Evolutionary conservation across 1,140 invertebrate species (phyloP), one percentile per base, ranked within the genome.

Genomic region (Papilio helenus): DNA sequence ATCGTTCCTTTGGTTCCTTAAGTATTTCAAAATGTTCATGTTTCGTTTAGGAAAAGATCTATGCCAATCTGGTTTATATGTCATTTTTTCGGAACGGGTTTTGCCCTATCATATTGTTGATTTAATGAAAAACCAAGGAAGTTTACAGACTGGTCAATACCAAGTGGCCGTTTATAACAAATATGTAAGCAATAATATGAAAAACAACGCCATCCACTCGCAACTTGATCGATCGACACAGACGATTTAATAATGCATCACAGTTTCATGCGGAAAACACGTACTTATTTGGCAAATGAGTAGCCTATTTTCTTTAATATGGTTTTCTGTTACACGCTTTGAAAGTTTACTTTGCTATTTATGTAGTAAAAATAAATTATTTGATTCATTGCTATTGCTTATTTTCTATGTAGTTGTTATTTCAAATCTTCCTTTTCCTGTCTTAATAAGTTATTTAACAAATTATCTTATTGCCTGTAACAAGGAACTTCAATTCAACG

Each of bases 1-100:
- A 80, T 85, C 87, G 79, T 84, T 92, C 87, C 86, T 85, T 80
- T 91, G 85, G 85, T 86, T 90, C 23, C 77, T 90, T 84, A 85
- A 72, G 82, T 93, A 94, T 78, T 80, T 79, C 77, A 86, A 81
- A 86, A 92, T 89, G 86, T 93, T 90, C 82, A 39, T 87, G 39
- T 65, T 46, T 61, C 90, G 92, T 68, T 85, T 94, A 87, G 80
- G 85, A 9, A 90, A 84, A 84, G 92, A 94, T 79, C 83, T 93
- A 74, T 86, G 84, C 81, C 51, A 77, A 79, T 88, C 87, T 29
- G 42, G 86, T 10, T 68, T 86, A 51, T 71, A 79, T 71, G 86
- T 85, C 74, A 82, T 89, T 80, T 84, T 86, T 74, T 83, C 87
- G 61, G 83, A 89, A 51, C 81, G 77, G 44, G 68, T 84, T 49